Base-by-base conservation (phyloP, 2,888 invertebrate species). In the Rotaria macrura region DNA sequence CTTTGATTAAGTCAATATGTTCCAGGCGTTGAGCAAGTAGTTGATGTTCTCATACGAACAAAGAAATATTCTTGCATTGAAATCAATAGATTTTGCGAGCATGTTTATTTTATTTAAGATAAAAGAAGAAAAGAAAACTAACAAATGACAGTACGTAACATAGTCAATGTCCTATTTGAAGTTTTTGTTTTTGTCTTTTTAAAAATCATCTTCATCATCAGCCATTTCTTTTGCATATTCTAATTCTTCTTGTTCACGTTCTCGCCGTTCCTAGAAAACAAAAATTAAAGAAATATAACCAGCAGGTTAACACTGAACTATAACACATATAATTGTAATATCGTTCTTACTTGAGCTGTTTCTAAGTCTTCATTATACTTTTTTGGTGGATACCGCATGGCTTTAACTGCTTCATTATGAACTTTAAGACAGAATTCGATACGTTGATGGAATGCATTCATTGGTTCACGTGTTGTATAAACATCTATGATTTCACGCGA, bases 381-480 rank as follows among this genome's bases (percentile, higher is more conserved):
- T 90, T 98, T 98, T 0, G 97, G 97, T 38, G 99, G 99, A 92
- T 97, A 99, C 88, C 99, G 93, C 96, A 99, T 97, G 0, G 99
- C 98, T 90, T 99, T 87, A 47, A 99, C 97, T 91, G 97, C 97
- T 91, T 97, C 97, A 91, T 99, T 98, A 90, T 99, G 97, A 88
- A 99, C 93, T 91, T 98, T 96, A 88, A 99, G 92, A 89, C 99
- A 99, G 91, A 99, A 99, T 3, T 95, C 95, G 89, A 98, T 97
- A 88, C 98, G 93, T 91, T 97, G 95, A 92, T 97, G 96, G 92
- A 97, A 97, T 86, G 97, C 96, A 87, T 96, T 92, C 89, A 97
- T 95, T 0, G 98, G 98, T 90, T 98, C 97, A 87, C 95, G 93
- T 0, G 98, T 99, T 89, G 96, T 95, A 91, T 99, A 99, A 88